Evolutionary conservation across 2,797 vertebrate species (phyloP).

Genomic region (Channallabes apus): DNA sequence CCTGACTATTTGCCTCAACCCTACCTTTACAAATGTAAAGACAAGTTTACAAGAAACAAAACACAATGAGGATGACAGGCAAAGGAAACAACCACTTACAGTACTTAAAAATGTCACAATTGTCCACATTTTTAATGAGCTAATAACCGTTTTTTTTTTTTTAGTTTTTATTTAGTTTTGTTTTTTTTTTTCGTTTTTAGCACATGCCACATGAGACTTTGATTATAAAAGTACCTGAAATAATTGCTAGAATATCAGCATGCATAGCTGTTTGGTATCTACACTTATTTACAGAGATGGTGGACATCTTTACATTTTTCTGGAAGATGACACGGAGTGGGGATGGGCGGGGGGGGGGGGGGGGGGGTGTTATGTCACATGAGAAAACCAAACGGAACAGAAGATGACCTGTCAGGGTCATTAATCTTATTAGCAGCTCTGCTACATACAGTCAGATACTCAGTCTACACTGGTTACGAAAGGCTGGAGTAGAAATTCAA

Average conservation of each 20-base stretch:
- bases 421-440: conserved; percentile 46
- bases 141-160: conserved; percentile 62
- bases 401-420: conserved; percentile 18
- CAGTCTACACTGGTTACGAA: conserved; percentile 48
- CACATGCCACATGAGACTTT: conserved; percentile 87
- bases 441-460: conserved; percentile 79
- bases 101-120: conserved; percentile 63
- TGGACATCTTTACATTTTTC: conserved; percentile 63
- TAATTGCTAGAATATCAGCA: conserved; percentile 90
- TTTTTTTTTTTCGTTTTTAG: conserved; percentile 65
- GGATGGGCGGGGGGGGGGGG: conserved; percentile 17
- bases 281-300: conserved; percentile 80
- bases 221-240: conserved; percentile 99
- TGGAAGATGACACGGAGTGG: conserved; percentile 57
- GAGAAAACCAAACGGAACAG: conserved; percentile 45
- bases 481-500: conserved; percentile 24
- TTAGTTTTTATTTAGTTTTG: conserved; percentile 66
- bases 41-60: conserved; percentile 75
- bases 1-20: conserved; percentile 72
- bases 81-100: conserved; percentile 75
- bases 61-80: conserved; percentile 70
- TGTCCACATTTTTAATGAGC: conserved; percentile 49
- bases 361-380: conserved; percentile 32
- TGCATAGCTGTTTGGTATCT: conserved; percentile 93
- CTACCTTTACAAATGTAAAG: conserved; percentile 70